Base-by-base conservation (phyloP, 2,888 invertebrate genomes). In the Pedicia rivosa region DNA sequence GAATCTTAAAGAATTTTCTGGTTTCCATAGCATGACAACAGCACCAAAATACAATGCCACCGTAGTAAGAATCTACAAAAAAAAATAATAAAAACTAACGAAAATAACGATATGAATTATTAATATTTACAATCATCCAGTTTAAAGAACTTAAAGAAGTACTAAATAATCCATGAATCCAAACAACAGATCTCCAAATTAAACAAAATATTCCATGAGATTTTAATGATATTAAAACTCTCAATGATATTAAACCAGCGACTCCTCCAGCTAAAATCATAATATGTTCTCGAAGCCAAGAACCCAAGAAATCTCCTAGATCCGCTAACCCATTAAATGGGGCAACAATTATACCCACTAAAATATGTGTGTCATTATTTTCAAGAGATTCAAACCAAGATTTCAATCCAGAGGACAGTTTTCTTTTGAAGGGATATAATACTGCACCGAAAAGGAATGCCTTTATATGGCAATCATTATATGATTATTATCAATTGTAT, bases 381-480 rank as follows among this genome's bases (percentile, higher is more conserved):
- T 81, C 78, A 28, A 80, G 55, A 37, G 66, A 63, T 49, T 72
- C 67, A 52, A 88, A 78, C 90, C 91, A 91, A 45, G 72, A 68
- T 48, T 80, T 75, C 15, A 88, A 67, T 42, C 72, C 65, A 41
- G 74, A 74, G 1, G 88, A 77, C 30, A 94, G 59, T 38, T 73
- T 76, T 42, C 79, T 72, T 59, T 97, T 97, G 52, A 92, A 80
- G 0, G 97, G 97, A 59, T 92, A 90, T n/a, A 97, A 67, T 26
- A 94, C 82, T 1, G 94, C 91, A n/a, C 98, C 98, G 50, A 92
- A 87, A 22, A 98, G 65, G 39, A 92, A 66, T 1, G 97, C 94
- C n/a, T n/a, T n/a, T n/a, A n/a, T n/a, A n/a, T n/a, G n/a, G n/a
- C n/a, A n/a, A n/a, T n/a, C n/a, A n/a, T n/a, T n/a, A n/a, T n/a